Conservation (phyloP, 2,888 invertebrate species). For the Drosophila planitibia region DNA sequence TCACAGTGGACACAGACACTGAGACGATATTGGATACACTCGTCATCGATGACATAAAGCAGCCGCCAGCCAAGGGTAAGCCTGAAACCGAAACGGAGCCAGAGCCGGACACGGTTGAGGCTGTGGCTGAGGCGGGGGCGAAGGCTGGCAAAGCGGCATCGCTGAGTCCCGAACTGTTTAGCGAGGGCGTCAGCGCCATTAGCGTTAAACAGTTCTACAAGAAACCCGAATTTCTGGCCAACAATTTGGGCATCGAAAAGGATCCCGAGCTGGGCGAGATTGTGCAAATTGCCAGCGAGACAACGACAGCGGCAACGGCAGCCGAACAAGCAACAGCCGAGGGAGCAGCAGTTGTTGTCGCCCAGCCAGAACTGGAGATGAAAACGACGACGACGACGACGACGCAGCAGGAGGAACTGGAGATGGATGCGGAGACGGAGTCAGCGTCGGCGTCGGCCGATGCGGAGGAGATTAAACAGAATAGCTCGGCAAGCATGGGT, state of each 20-base stretch:
- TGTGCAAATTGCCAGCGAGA: constrained; percentile 81
- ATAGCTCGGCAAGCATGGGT: constrained; percentile 60
- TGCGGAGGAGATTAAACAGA: constrained; percentile 11
- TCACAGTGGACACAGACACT: constrained; percentile 68
- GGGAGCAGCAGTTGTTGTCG: not conserved
- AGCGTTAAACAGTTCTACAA: constrained; percentile 86
- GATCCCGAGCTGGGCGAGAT: constrained; percentile 85
- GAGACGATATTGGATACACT: not conserved
- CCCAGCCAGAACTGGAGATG: not conserved
- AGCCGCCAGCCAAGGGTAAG: not conserved
- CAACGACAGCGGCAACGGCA: constrained; percentile 7
- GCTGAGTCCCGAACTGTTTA: constrained; percentile 83
- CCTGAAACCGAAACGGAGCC: not conserved
- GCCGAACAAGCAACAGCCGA: constrained; percentile 2
- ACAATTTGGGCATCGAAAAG: constrained; percentile 85
- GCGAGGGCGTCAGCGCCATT: constrained; percentile 84
- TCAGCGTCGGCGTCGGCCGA: constrained; percentile 1
- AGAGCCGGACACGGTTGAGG: constrained; percentile 25
- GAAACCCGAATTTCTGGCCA: constrained; percentile 85
- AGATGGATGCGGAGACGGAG: constrained; percentile 12
- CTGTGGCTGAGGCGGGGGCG: constrained; percentile 9
- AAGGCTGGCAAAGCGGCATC: constrained; percentile 80
- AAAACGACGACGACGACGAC: not conserved
- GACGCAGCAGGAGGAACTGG: constrained; percentile 13
- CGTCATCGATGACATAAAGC: not conserved